Conservation (phyloP, 2,888 invertebrate species). For the Erpobdella octoculata region DNA sequence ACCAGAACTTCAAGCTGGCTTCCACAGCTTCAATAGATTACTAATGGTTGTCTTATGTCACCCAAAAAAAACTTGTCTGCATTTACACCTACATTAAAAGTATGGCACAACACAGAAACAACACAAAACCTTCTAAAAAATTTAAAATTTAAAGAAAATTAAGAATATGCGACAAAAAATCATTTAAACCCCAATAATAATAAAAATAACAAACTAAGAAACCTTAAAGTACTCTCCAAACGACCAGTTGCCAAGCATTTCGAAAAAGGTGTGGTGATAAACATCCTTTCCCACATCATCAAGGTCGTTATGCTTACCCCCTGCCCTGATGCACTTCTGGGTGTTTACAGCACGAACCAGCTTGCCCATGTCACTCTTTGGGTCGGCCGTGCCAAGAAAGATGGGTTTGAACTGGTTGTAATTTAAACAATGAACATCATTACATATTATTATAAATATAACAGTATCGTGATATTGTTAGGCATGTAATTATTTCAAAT, state of each 20-base stretch:
- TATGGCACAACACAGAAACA: too few species aligned
- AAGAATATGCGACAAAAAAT: too few species aligned
- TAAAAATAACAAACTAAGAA: conserved; percentile 28
- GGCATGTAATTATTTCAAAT: neutral
- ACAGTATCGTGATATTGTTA: neutral
- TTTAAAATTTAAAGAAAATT: too few species aligned
- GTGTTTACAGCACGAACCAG: conserved; percentile 80
- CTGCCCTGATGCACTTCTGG: conserved; percentile 97
- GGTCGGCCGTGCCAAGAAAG: conserved; percentile 89
- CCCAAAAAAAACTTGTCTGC: too few species aligned
- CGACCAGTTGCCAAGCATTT: conserved; percentile 99
- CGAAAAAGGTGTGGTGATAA: conserved; percentile 99
- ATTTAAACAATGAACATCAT: neutral
- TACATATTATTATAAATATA: too few species aligned
- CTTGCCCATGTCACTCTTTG: conserved; percentile 87
- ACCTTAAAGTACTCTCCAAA: conserved; percentile 99
- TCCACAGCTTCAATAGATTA: too few species aligned
- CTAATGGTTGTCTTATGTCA: too few species aligned
- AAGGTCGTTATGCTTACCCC: conserved; percentile 97
- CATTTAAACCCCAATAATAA: too few species aligned
- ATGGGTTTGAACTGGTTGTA: conserved; percentile 78
- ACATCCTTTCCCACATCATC: conserved; percentile 99
- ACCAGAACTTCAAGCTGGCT: too few species aligned
- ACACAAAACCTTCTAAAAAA: too few species aligned
- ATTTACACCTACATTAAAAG: too few species aligned